Percentiles rank a stretch among this genome's conserved stretches.
These are phyloP conservation scores for Myxocyprinus asiaticus DNA, from an alignment of 2,113 vertebrate species.

Conservation along the genomic window DNA sequence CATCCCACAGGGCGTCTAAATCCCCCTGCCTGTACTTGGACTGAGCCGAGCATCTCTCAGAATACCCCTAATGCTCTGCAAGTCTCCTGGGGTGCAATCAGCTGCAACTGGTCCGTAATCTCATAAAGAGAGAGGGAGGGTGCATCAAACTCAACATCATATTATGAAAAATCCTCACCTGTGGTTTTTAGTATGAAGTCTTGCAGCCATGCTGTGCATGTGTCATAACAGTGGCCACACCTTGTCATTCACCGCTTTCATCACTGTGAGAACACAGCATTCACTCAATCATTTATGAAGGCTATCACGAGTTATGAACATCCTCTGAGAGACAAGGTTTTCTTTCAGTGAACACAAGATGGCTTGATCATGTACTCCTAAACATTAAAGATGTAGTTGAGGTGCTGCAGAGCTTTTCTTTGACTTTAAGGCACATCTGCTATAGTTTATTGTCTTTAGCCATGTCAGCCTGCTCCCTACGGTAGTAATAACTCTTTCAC, in stretches of 20 bases:
- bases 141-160: background rate
- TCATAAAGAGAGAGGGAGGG: conserved; percentile 13
- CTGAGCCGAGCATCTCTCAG: conserved; percentile 33
- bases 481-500: conserved; percentile 30
- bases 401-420: background rate
- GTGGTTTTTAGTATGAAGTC: conserved; percentile 11
- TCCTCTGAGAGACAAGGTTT: background rate
- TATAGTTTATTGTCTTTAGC: conserved; percentile 19
- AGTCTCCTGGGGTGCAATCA: conserved; percentile 35
- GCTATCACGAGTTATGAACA: conserved; percentile 8
- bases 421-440: conserved; percentile 35
- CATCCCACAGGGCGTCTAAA: conserved; percentile 36
- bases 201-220: conserved; percentile 7
- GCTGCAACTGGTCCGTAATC: conserved; percentile 31
- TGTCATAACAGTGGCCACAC: conserved; percentile 24
- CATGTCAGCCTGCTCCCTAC: conserved; percentile 10
- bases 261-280: background rate
- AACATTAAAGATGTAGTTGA: conserved; percentile 20
- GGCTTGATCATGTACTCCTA: conserved; percentile 13
- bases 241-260: background rate
- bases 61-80: conserved; percentile 32
- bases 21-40: conserved; percentile 33
- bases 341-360: background rate
- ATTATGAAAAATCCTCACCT: conserved; percentile 35
- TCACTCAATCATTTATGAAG: conserved; percentile 8